Evolutionary conservation across 2,113 vertebrate genomes (phyloP).

Genomic region (Colossoma macropomum): DNA sequence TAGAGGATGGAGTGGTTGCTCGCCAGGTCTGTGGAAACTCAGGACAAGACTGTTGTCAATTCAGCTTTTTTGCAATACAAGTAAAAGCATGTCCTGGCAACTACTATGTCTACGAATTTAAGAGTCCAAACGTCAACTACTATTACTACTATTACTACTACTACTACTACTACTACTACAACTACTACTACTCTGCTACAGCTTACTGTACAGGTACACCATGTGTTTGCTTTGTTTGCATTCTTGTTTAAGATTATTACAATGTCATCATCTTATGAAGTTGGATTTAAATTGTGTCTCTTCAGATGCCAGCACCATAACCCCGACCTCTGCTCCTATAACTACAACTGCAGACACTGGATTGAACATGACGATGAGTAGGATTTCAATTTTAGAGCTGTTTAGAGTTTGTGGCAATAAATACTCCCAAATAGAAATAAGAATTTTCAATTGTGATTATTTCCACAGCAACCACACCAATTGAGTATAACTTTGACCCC

Average conservation of each 20-base stretch:
- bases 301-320: background rate
- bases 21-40: conserved; percentile 12
- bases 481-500: conserved; percentile 1
- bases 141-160: no score
- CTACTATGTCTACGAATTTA: conserved; percentile 45
- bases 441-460: no score
- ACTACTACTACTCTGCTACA: no score
- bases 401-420: no score
- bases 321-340: background rate
- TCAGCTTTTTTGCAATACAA: conserved; percentile 17
- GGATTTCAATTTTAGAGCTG: no score
- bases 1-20: no score
- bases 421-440: no score
- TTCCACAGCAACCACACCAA: background rate
- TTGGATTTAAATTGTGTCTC: no score
- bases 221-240: no score
- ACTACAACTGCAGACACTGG: background rate
- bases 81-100: conserved; percentile 56
- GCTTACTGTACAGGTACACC: conserved; percentile 52
- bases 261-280: no score
- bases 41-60: conserved; percentile 15
- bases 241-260: no score
- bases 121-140: background rate
- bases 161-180: no score
- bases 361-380: background rate